Percentiles rank a stretch among this genome's conserved stretches.
Conservation (phyloP, 2,888 invertebrate genomes). For the Digitonthophagus gazella region DNA sequence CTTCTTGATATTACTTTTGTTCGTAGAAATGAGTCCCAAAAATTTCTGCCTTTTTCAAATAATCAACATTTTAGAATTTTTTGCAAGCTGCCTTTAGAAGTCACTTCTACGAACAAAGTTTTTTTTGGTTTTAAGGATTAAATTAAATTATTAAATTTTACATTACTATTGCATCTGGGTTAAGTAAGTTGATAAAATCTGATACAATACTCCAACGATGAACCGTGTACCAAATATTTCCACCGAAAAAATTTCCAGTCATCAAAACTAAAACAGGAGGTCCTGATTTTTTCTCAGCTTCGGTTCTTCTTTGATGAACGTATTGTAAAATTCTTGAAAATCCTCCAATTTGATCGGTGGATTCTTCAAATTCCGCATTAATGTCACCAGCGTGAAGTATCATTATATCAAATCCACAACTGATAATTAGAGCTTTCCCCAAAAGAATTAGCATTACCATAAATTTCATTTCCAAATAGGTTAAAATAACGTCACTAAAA, state of each 20-base stretch:
- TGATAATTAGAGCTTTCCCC: no score
- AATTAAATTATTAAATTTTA: neutral
- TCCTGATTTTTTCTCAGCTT: neutral
- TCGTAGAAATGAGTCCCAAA: no score
- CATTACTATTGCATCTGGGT: constrained; percentile 8
- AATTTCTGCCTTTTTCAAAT: no score
- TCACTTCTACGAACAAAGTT: no score
- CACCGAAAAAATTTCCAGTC: constrained; percentile 4
- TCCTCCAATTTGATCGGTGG: neutral
- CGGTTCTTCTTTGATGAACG: neutral
- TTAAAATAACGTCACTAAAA: no score
- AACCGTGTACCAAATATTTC: neutral
- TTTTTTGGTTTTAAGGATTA: neutral
- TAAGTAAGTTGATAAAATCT: constrained; percentile 1
- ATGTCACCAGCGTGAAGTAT: constrained; percentile 7
- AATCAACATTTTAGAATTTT: no score
- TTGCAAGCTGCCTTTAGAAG: no score
- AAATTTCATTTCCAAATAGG: no score
- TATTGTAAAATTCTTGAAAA: neutral
- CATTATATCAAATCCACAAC: neutral
- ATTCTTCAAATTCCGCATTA: constrained; percentile 4
- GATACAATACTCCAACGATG: constrained; percentile 3
- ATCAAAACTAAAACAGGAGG: constrained; percentile 2
- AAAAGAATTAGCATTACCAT: no score
- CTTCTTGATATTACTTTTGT: no score